These are phyloP conservation scores for Microctonus hyperodae DNA, from an alignment of 2,888 invertebrate species.

Conservation along the genomic window DNA sequence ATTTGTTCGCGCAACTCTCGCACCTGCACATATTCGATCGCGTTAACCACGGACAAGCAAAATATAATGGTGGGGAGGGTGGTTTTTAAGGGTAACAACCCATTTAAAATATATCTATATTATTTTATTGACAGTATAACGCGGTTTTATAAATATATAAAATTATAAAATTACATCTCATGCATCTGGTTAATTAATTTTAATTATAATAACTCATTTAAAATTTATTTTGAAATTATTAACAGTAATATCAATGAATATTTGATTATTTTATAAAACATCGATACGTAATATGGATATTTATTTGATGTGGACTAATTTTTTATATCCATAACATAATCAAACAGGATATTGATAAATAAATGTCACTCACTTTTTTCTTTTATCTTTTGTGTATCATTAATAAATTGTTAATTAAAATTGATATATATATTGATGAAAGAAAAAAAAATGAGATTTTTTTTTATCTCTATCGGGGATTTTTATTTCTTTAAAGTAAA, in stretches of 20 bases:
- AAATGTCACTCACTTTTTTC: background rate
- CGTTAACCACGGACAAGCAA: background rate
- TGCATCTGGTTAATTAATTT: no score
- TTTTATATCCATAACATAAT: background rate
- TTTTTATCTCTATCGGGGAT: background rate
- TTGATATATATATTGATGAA: no score
- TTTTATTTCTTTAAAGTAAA: background rate
- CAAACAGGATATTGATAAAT: background rate
- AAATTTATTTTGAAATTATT: no score
- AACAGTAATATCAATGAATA: no score
- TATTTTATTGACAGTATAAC: background rate
- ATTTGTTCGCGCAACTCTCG: background rate
- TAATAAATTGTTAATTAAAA: background rate
- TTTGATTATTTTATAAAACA: no score
- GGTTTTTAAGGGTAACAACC: background rate
- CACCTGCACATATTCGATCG: background rate
- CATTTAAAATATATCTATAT: background rate
- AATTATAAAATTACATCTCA: no score
- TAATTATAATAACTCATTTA: no score
- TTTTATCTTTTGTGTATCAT: background rate
- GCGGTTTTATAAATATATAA: no score
- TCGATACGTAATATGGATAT: background rate
- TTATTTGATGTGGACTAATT: background rate
- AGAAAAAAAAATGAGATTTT: background rate
- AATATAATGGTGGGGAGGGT: background rate